Conservation (phyloP, 2,797 vertebrate genomes). For the Ibycter americanus region DNA sequence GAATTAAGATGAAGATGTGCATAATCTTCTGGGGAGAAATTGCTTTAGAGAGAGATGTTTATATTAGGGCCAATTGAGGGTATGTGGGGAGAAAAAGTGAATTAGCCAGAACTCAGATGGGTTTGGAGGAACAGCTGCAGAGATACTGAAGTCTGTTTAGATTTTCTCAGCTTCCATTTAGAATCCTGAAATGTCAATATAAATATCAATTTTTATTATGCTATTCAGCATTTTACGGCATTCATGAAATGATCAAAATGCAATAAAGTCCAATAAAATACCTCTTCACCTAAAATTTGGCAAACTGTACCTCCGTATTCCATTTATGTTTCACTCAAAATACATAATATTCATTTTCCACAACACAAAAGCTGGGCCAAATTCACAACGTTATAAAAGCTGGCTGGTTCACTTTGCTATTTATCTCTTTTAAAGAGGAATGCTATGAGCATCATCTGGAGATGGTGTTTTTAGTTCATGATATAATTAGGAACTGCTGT, state of each 20-base stretch:
- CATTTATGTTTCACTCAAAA: constrained; percentile 51
- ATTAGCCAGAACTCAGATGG: constrained; percentile 50
- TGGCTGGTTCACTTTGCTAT: constrained; percentile 51
- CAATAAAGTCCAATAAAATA: constrained; percentile 63
- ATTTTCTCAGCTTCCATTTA: constrained; percentile 70
- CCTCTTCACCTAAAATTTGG: constrained; percentile 49
- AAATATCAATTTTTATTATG: constrained; percentile 77
- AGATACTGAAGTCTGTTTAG: constrained; percentile 66
- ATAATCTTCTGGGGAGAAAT: constrained; percentile 69
- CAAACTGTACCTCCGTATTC: constrained; percentile 24
- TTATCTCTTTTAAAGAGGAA: constrained; percentile 57
- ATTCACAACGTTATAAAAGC: constrained; percentile 16
- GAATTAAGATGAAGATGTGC: constrained; percentile 77
- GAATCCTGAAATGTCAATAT: constrained; percentile 74
- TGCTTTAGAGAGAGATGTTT: constrained; percentile 68
- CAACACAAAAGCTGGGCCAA: constrained; percentile 35
- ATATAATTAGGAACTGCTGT: constrained; percentile 63
- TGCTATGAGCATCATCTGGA: constrained; percentile 33
- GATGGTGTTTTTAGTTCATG: constrained; percentile 18
- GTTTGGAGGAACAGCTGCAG: constrained; percentile 48
- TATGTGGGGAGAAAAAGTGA: constrained; percentile 53
- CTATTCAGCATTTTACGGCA: constrained; percentile 56
- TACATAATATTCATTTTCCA: constrained; percentile 28
- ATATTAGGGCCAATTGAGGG: constrained; percentile 59
- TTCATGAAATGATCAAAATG: constrained; percentile 67